Percentiles rank a stretch among this genome's conserved stretches.
phyloP scores from a whole-genome alignment of 2,888 invertebrate species.

The Megamerina dolium region DNA sequence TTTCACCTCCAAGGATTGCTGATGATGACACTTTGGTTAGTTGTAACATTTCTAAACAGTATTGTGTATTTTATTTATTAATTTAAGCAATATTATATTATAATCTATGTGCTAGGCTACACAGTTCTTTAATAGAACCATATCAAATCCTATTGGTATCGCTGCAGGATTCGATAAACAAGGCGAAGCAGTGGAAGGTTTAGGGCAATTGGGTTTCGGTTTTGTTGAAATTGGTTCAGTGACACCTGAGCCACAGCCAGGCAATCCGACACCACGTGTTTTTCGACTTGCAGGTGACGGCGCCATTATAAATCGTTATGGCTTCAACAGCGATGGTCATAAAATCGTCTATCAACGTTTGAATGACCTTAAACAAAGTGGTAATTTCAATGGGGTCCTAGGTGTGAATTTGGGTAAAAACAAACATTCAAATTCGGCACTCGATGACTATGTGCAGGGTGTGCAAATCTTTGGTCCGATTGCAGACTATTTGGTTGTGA shows the following conservation, averaged over 20 bases:
- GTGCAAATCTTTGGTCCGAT: constrained; percentile 72
- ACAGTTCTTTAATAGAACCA: constrained; percentile 62
- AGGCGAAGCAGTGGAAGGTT: constrained; percentile 79
- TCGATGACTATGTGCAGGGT: constrained; percentile 79
- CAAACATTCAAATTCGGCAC: constrained; percentile 69
- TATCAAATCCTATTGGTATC: constrained; percentile 91
- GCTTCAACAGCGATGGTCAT: constrained; percentile 95
- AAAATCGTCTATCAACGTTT: constrained; percentile 65
- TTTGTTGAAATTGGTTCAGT: constrained; percentile 95
- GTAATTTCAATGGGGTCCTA: constrained; percentile 59
- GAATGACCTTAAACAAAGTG: constrained; percentile 51
- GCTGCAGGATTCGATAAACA: constrained; percentile 99
- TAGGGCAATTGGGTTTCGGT: constrained; percentile 83
- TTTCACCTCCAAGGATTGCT: constrained; percentile 52
- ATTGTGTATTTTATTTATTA: background rate
- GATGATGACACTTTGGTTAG: constrained; percentile 24
- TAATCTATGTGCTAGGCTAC: constrained; percentile 56
- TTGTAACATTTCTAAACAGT: background rate
- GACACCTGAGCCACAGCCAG: constrained; percentile 87
- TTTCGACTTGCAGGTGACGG: constrained; percentile 79
- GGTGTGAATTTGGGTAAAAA: constrained; percentile 98
- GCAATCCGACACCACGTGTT: constrained; percentile 88
- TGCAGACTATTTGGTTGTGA: constrained; percentile 95
- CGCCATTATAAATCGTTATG: constrained; percentile 90
- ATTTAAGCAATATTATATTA: no score